Evolutionary conservation across 2,888 invertebrate genomes (phyloP), one percentile per base, ranked within the genome.

Genomic region (Epinotia bilunana): DNA sequence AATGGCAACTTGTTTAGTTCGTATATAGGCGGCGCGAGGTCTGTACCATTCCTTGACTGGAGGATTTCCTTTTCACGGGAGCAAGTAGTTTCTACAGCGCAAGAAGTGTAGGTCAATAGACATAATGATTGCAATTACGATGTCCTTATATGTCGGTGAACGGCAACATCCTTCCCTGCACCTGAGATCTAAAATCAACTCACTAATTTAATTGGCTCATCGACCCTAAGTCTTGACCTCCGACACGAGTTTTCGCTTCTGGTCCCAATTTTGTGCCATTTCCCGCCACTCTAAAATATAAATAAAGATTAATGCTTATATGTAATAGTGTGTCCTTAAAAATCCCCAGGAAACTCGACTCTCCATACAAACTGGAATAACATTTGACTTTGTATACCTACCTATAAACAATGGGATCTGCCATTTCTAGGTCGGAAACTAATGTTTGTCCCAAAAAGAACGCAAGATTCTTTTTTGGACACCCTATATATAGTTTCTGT

Each of bases 1-100:
- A 69, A 60, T 46, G 46, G n/a, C 7, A 43, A 43, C 43, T 46
- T 69, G 46, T 23, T 46, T 49, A 46, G 60, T 58, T 46, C 20
- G 11, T 46, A 57, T 46, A 43, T 23, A 58, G 39, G 23, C 12
- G 28, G 9, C n/a, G 18, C 39, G 7, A 4, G 18, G 18, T 9
- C 9, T 20, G 57, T 18, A 13, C 20, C 13, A 18, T 57, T 39
- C 18, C 39, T 57, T 53, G 53, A n/a, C 16, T 53, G n/a, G 53
- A 53, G n/a, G 16, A 53, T 53, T 53, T 53, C 53, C 53, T 53
- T 53, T 53, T 53, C n/a, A 53, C 53, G n/a, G 53, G n/a, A 13
- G n/a, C 53, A 13, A 53, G n/a, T 53, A 53, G 53, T 53, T 53
- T 53, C 53, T 53, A 13, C 16, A 53, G n/a, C 53, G 16, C 53